Evolutionary conservation across 2,797 vertebrate genomes (phyloP).

Genomic region (Paedocypris micromegethes): DNA sequence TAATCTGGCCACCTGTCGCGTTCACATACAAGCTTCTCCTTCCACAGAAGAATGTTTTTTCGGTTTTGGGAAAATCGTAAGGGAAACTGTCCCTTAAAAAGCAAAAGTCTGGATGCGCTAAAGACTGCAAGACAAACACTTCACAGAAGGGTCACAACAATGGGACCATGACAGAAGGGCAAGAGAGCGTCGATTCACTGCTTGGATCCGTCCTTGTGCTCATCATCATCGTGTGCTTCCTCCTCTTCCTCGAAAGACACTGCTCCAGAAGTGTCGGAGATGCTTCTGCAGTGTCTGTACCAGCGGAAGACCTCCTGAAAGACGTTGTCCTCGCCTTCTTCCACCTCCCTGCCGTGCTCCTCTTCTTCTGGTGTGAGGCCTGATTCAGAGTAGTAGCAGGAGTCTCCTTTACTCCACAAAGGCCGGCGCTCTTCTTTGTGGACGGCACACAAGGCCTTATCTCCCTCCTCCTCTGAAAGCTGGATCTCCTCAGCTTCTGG

Average conservation of each 20-base stretch:
- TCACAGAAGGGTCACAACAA: slow-evolving; percentile 36
- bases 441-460: slow-evolving; percentile 69
- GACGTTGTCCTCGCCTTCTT: slow-evolving; percentile 67
- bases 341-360: slow-evolving; percentile 70
- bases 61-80: neutral
- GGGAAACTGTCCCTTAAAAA: slow-evolving; percentile 6
- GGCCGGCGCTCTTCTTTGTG: slow-evolving; percentile 69
- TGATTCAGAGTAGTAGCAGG: slow-evolving; percentile 84
- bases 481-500: slow-evolving; percentile 61
- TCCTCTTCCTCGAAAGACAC: slow-evolving; percentile 84
- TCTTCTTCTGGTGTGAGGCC: slow-evolving; percentile 77
- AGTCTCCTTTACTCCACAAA: slow-evolving; percentile 78
- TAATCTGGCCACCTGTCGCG: neutral
- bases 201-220: slow-evolving; percentile 55
- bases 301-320: slow-evolving; percentile 68
- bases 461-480: slow-evolving; percentile 65
- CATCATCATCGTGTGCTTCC: slow-evolving; percentile 61
- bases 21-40: neutral
- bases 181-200: slow-evolving; percentile 56
- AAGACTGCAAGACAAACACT: slow-evolving; percentile 26
- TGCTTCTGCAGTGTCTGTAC: slow-evolving; percentile 73
- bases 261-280: slow-evolving; percentile 87
- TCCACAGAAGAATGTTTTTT: neutral
- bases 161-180: slow-evolving; percentile 27
- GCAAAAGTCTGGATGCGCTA: slow-evolving; percentile 25